A percentile compares a stretch with the other conserved stretches of the same genome.
Evolutionary conservation across 2,888 invertebrate genomes (phyloP).

Genomic region (Rotaria magnacalcarata): DNA sequence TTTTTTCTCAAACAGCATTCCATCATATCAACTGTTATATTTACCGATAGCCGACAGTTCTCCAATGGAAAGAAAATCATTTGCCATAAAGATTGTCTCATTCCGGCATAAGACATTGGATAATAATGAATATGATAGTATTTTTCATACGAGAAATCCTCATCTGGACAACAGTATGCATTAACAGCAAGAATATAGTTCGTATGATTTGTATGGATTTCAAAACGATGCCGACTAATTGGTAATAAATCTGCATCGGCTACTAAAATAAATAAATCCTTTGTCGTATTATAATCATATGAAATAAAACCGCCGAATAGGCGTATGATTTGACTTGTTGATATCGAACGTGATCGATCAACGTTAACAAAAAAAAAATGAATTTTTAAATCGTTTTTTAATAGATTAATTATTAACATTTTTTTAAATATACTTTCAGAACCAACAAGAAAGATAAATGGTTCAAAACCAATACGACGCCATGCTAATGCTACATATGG

Average conservation of each 20-base stretch:
- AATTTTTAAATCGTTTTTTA: neutral
- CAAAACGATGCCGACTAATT: neutral
- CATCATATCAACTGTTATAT: neutral
- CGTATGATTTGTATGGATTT: neutral
- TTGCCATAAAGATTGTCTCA: neutral
- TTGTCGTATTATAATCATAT: neutral
- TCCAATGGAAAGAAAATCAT: neutral
- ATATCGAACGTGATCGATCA: neutral
- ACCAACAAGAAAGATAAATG: neutral
- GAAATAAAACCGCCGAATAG: neutral
- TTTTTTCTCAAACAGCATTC: constrained; percentile 4
- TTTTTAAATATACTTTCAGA: neutral
- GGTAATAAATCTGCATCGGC: constrained; percentile 5
- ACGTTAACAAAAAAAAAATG: neutral
- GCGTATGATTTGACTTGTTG: neutral
- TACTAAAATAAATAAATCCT: neutral
- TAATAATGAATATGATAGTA: neutral
- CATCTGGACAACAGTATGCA: neutral
- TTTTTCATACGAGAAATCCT: neutral
- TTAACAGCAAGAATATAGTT: constrained; percentile 24
- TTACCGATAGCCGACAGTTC: neutral
- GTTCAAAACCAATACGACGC: constrained; percentile 35
- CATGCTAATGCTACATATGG: neutral
- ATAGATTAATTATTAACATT: neutral
- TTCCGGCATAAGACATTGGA: constrained; percentile 21